A percentile compares a stretch with the other conserved stretches of the same genome.
Conservation (phyloP, 2,797 vertebrate genomes). For the Aeoliscus strigatus region DNA sequence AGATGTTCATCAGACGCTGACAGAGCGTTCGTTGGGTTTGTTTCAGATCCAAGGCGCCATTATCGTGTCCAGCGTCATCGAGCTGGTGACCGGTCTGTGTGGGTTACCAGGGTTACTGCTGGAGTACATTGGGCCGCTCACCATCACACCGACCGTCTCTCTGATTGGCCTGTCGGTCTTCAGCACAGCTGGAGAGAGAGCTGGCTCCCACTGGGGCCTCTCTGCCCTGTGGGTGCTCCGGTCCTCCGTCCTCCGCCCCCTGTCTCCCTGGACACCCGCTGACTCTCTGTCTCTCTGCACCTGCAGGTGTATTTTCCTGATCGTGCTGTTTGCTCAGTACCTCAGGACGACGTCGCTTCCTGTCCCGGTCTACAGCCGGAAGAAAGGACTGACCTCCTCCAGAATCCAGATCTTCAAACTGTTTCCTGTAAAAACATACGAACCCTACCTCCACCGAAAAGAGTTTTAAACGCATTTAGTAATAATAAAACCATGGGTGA, state of each 20-base stretch:
- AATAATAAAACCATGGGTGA: too few species aligned
- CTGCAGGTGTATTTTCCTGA: conserved; percentile 92
- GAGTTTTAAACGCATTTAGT: not conserved
- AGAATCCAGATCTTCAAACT: conserved; percentile 97
- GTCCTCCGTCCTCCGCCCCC: too few species aligned
- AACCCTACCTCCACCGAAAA: too few species aligned
- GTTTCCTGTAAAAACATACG: conserved; percentile 89
- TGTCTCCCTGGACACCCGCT: too few species aligned
- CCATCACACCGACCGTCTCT: conserved; percentile 94
- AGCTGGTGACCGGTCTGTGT: conserved; percentile 89
- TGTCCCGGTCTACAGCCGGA: conserved; percentile 90
- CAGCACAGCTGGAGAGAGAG: conserved; percentile 93
- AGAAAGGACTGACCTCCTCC: conserved; percentile 96
- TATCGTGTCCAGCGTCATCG: conserved; percentile 93
- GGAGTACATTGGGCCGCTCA: conserved; percentile 92
- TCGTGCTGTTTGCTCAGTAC: conserved; percentile 95
- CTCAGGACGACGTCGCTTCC: conserved; percentile 95
- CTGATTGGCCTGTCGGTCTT: conserved; percentile 97
- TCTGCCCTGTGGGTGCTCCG: conserved; percentile 89
- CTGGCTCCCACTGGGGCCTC: conserved; percentile 98
- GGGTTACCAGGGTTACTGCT: conserved; percentile 90
- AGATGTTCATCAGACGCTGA: too few species aligned
- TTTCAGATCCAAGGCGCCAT: conserved; percentile 98
- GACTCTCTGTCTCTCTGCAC: too few species aligned
- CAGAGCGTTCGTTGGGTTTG: too few species aligned